These are phyloP conservation scores for Calidris pygmaea DNA, from an alignment of 2,113 vertebrate species.

Conservation along the genomic window DNA sequence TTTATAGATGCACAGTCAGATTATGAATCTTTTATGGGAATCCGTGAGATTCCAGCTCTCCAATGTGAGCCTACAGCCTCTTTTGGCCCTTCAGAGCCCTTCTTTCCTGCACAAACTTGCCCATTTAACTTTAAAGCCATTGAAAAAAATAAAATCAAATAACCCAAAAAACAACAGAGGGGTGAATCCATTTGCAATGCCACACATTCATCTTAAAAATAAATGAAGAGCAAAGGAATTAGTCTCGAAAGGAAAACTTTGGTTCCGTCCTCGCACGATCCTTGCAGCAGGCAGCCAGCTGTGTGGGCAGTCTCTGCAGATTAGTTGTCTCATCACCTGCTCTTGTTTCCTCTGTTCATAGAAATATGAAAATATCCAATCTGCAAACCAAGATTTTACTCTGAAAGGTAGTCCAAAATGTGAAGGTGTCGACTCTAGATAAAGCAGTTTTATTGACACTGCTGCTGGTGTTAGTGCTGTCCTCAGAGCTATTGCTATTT, in stretches of 20 bases:
- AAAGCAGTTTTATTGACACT: not conserved
- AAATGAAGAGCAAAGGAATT: not conserved
- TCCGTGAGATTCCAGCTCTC: not conserved
- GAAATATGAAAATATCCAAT: constrained; percentile 56
- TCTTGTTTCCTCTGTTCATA: constrained; percentile 50
- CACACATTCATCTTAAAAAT: not conserved
- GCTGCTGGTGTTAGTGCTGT: not conserved
- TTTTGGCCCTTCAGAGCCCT: not conserved
- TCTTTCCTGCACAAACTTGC: not conserved
- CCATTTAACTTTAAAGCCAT: not conserved
- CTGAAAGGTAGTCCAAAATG: not conserved
- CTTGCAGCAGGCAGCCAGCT: constrained; percentile 37
- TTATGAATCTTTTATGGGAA: not conserved
- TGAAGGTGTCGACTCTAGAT: not conserved
- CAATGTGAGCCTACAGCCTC: not conserved
- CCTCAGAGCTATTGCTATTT: not conserved
- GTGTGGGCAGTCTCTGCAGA: constrained; percentile 66
- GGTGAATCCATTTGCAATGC: not conserved
- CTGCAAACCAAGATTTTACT: constrained; percentile 41
- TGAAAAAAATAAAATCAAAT: not conserved
- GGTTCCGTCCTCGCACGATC: not conserved
- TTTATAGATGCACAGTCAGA: not conserved
- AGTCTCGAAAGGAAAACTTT: constrained; percentile 54
- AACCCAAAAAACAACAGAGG: not conserved
- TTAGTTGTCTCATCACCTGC: constrained; percentile 56